Conservation (phyloP, 2,888 invertebrate species). For the Gnatocerus cornutus region DNA sequence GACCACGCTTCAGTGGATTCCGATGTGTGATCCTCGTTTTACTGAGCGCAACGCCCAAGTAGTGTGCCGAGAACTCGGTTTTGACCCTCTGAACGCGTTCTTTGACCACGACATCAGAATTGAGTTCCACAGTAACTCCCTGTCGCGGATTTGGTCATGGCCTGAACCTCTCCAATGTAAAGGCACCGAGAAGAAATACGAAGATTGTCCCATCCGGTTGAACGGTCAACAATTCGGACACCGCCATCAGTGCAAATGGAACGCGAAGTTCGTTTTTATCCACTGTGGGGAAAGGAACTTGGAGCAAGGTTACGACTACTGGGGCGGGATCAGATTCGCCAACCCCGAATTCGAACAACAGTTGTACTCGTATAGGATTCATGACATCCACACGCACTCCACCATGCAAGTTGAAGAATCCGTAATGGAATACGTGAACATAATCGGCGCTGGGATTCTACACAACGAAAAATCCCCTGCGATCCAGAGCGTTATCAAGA, state of each 20-base stretch:
- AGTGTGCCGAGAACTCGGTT: constrained; percentile 94
- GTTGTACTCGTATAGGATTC: constrained; percentile 85
- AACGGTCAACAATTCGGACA: constrained; percentile 93
- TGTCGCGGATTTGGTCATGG: constrained; percentile 94
- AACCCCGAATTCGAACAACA: constrained; percentile 92
- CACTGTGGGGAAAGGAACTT: constrained; percentile 86
- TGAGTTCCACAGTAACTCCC: constrained; percentile 91
- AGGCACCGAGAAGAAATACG: constrained; percentile 83
- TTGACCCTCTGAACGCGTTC: constrained; percentile 90
- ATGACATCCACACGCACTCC: constrained; percentile 86
- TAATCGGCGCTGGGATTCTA: constrained; percentile 94
- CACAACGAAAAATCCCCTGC: constrained; percentile 97
- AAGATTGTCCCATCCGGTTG: constrained; percentile 89
- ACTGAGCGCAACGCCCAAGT: constrained; percentile 98
- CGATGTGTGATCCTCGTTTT: constrained; percentile 95
- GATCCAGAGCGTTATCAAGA: constrained; percentile 90
- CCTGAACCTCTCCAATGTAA: constrained; percentile 92
- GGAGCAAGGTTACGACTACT: constrained; percentile 81
- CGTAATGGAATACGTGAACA: constrained; percentile 84
- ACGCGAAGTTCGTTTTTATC: constrained; percentile 93
- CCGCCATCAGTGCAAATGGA: constrained; percentile 90
- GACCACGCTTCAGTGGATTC: constrained; percentile 97
- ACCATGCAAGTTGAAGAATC: constrained; percentile 82
- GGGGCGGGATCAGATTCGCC: constrained; percentile 97
- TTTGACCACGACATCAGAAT: constrained; percentile 89